A percentile compares a stretch with the other conserved stretches of the same genome.
Evolutionary conservation across 2,888 invertebrate species (phyloP).

Genomic region (Bhutanitis thaidina): DNA sequence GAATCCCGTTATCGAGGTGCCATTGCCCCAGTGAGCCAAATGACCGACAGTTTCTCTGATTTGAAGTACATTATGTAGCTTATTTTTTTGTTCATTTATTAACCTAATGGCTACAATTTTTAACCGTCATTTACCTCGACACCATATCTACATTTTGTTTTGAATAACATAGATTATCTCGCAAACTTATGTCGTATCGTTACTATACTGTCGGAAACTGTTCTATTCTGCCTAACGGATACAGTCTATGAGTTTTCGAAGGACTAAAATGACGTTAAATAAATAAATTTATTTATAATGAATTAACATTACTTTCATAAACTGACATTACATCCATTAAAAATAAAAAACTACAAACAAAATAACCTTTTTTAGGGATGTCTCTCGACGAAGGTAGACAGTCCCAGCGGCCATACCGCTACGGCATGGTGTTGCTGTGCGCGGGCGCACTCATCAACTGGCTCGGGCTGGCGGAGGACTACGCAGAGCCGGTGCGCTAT

Average conservation of each 20-base stretch:
- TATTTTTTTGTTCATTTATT: slow-evolving; percentile 4
- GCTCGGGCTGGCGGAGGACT: slow-evolving; percentile 86
- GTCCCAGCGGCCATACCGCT: slow-evolving; percentile 85
- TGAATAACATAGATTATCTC: background rate
- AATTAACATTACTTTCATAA: too few relatives aligned
- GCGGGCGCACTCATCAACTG: slow-evolving; percentile 87
- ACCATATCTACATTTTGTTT: background rate
- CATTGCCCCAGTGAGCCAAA: slow-evolving; percentile 59
- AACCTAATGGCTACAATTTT: slow-evolving; percentile 2
- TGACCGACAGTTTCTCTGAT: slow-evolving; percentile 42
- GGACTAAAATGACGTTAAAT: too few relatives aligned
- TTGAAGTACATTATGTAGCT: slow-evolving; percentile 11
- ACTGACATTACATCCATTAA: too few relatives aligned
- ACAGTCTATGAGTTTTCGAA: too few relatives aligned
- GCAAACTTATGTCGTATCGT: too few relatives aligned
- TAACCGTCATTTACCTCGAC: background rate
- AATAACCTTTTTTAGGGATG: slow-evolving; percentile 69
- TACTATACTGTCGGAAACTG: too few relatives aligned
- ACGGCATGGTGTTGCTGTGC: slow-evolving; percentile 86
- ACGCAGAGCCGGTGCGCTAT: slow-evolving; percentile 85
- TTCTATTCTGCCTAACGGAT: too few relatives aligned
- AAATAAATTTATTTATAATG: too few relatives aligned
- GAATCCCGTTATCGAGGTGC: slow-evolving; percentile 58
- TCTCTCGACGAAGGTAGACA: slow-evolving; percentile 83
- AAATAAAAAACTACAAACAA: background rate